These are phyloP conservation scores for Myotis yumanensis DNA, from an alignment of 2,113 vertebrate genomes.

Conservation along the genomic window DNA sequence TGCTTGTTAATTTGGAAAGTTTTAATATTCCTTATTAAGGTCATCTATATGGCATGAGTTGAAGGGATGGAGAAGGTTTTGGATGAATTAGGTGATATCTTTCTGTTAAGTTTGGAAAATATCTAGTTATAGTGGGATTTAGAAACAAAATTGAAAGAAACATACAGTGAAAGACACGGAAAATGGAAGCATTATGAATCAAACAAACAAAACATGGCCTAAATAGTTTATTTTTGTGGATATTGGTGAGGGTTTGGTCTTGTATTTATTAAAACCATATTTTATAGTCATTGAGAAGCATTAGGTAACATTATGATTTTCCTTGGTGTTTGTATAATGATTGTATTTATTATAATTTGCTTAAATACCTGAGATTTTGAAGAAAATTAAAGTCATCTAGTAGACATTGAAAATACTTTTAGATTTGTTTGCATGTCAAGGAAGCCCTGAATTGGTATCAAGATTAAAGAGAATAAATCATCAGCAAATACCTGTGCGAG, in stretches of 20 bases:
- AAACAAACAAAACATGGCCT: background rate
- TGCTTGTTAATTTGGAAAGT: background rate
- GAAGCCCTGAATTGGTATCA: constrained; percentile 11
- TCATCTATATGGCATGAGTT: background rate
- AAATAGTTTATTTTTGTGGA: constrained; percentile 6
- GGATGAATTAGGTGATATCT: background rate
- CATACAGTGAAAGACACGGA: background rate
- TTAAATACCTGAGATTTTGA: constrained; percentile 30
- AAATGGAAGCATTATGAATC: background rate
- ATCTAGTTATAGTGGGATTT: background rate
- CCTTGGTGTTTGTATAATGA: background rate
- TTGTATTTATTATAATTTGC: background rate
- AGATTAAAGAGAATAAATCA: constrained; percentile 28
- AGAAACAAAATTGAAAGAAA: background rate
- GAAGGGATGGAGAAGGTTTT: background rate
- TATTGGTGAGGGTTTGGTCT: background rate
- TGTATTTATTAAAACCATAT: constrained; percentile 15
- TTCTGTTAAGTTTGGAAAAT: constrained; percentile 24
- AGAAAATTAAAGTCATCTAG: background rate
- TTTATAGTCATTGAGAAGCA: constrained; percentile 15
- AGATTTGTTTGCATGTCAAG: background rate
- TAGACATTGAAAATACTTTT: background rate
- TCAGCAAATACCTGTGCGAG: background rate
- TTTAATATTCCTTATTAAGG: background rate
- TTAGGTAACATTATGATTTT: constrained; percentile 11